Evolutionary conservation across 2,797 vertebrate species (phyloP), one percentile per base, ranked within the genome.

Genomic region (Labeo calbasu): DNA sequence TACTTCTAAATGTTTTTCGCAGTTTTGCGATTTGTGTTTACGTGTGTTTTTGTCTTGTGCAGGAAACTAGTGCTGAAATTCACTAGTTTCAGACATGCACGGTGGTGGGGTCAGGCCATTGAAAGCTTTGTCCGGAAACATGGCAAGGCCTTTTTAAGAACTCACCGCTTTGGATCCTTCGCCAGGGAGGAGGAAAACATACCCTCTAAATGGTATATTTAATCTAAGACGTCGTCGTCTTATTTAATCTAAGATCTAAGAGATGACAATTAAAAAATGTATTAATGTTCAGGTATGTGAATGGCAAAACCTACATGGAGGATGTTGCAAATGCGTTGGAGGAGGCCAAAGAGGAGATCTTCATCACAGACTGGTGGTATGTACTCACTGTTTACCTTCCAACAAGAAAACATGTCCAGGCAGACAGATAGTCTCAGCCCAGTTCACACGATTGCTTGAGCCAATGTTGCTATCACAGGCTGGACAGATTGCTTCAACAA

Each of bases 361-460:
- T 99, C 84, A 99, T 99, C 93, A 99, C 98, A 0, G 98, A 99
- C 90, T 99, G 98, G 98, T 99, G 98, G 98, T 99, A 90, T 65
- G 97, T 96, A 19, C 8, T 75, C 23, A 23, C 17, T 32, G 43
- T 55, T 66, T 75, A 53, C 11, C 28, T 10, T 53, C 13, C 32
- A 63, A 9, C 14, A 81, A 66, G 14, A 57, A 66, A 65, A 51
- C 81, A 36, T 68, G 77, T 79, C 36, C 77, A 79, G 61, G 46
- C 77, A 68, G 46, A 70, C 21, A 69, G 50, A 79, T 40, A 2
- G 63, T 69, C 28, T 68, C 14, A n/a, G 23, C 7, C 4, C 78
- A 69, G 21, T 1, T 69, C 28, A 12, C 32, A 40, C 78, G 43
- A 25, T 51, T 51, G 28, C 43, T 40, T 68, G 48, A 69, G 32